Base-by-base conservation (phyloP, 2,113 vertebrate species). In the Micronycteris hirsuta region DNA sequence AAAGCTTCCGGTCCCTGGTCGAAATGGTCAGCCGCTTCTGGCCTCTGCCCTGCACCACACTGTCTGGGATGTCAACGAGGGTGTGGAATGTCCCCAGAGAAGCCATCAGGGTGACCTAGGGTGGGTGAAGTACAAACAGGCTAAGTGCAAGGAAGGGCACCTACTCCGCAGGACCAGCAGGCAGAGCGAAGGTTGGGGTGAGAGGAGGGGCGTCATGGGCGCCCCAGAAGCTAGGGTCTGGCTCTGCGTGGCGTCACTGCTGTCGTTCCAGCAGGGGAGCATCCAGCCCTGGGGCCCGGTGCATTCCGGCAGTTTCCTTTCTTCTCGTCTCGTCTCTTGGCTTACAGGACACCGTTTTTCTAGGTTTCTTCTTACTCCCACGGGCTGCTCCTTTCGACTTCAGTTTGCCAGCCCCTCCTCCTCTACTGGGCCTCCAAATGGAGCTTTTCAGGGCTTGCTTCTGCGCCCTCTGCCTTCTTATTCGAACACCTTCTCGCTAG, bases 51-150 rank as follows among this genome's bases (percentile, higher is more conserved):
- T 93, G 82, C 17, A 98, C 96, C 61, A 95, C 91, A 10, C 7
- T 67, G 2, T 95, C 96, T 38, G 96, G 36, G 85, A 81, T 41
- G 20, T 93, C 81, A 33, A 61, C 85, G 7, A 97, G 89, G 16
- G 97, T 97, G 52, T 97, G 97, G 41, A 98, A 83, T 43, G 98
- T 94, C 4, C 98, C 98, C 80, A 94, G 97, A 58, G 96, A 95
- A 11, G 98, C 98, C 43, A 24, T 96, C 58, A 98, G 86, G 36
- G 52, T 97, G 52, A 99, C 97, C 98, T 98, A 77, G 45, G 33
- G 33, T 65, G 24, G 33, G 26, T 12, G 65, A 71, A 47, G n/a
- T 5, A 65, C 71, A 56, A 63, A 63, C 52, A 88, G 2, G 14
- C 20, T 56, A 20, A 87, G 54, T 47, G 12, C 56, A 38, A n/a